phyloP scores from a whole-genome alignment of 1,140 invertebrate genomes.

The Heterodera schachtii region DNA sequence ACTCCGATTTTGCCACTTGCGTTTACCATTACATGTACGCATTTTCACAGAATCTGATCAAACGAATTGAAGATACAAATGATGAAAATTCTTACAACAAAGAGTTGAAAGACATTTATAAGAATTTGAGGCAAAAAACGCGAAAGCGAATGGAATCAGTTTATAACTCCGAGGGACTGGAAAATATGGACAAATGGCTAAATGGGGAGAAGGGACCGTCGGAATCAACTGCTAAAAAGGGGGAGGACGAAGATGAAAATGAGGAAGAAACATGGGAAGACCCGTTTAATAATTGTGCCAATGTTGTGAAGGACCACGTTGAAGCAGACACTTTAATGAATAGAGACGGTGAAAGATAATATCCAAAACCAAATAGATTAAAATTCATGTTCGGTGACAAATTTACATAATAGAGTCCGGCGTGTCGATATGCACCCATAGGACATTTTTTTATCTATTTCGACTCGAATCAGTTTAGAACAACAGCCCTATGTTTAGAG shows the following conservation, averaged over 20 bases:
- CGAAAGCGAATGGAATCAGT: neutral
- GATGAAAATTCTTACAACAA: neutral
- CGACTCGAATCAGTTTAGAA: no score
- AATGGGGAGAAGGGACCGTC: neutral
- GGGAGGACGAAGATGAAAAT: neutral
- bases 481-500: no score
- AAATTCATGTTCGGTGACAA: no score
- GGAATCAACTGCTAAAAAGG: neutral
- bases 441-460: no score
- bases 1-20: neutral
- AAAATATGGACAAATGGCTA: neutral
- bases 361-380: no score
- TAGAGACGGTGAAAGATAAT: no score
- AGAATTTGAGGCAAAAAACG: neutral
- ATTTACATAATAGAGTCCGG: no score
- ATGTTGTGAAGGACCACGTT: neutral
- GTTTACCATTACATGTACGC: neutral
- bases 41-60: neutral
- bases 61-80: neutral
- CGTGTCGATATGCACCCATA: no score
- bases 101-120: neutral
- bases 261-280: neutral
- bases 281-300: neutral
- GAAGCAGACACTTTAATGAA: neutral
- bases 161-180: neutral